phyloP scores from a whole-genome alignment of 2,113 vertebrate species.

The Euleptes europaea region DNA sequence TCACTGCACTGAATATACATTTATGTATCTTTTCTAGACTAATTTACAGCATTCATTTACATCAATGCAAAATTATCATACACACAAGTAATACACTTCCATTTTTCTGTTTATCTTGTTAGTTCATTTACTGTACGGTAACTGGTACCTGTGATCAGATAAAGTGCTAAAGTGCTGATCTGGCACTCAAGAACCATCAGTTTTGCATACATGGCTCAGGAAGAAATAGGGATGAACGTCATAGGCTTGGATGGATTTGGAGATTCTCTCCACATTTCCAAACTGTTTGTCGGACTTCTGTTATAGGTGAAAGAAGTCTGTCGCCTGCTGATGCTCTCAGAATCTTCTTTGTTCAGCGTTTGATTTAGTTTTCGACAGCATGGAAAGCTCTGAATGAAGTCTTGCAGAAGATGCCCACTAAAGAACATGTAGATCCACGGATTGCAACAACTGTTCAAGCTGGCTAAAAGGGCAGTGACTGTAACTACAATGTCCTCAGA shows the following conservation, averaged over 20 bases:
- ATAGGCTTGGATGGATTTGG: conserved; percentile 73
- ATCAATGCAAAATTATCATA: conserved; percentile 16
- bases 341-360: conserved; percentile 86
- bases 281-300: conserved; percentile 84
- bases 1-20: conserved; percentile 11
- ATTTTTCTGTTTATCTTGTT: background rate
- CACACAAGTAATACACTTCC: conserved; percentile 16
- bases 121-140: conserved; percentile 13
- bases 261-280: conserved; percentile 80
- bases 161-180: background rate
- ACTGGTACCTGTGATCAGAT: background rate
- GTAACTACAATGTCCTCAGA: conserved; percentile 89
- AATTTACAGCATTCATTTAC: conserved; percentile 35
- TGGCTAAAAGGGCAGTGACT: conserved; percentile 89
- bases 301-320: conserved; percentile 86
- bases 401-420: conserved; percentile 93
- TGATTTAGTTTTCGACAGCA: conserved; percentile 77
- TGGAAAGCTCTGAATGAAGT: conserved; percentile 85
- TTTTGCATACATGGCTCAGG: conserved; percentile 53
- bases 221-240: conserved; percentile 76
- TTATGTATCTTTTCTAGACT: conserved; percentile 44
- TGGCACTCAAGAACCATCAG: background rate
- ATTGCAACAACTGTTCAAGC: conserved; percentile 97
- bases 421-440: conserved; percentile 99
- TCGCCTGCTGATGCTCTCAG: conserved; percentile 85